Evolutionary conservation across 1,140 invertebrate genomes (phyloP).

Genomic region (Drosophila pectinifera): DNA sequence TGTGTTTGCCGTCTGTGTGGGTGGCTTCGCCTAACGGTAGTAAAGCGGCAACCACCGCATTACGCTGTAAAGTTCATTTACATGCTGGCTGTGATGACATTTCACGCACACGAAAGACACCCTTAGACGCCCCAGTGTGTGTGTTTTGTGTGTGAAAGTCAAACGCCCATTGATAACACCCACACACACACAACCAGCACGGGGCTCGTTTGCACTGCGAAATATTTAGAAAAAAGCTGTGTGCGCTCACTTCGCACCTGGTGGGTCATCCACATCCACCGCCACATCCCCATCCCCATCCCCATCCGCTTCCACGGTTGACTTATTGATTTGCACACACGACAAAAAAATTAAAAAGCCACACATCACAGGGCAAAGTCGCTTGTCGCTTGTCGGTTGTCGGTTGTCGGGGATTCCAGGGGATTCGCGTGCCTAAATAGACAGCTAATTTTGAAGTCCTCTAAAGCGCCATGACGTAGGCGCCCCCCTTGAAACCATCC

Average conservation of each 20-base stretch:
- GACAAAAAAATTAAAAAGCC: conserved; percentile 59
- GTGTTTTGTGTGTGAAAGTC: conserved; percentile 57
- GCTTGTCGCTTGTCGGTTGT: conserved; percentile 8
- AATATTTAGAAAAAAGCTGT: conserved; percentile 72
- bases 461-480: conserved; percentile 75
- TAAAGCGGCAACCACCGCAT: conserved; percentile 60
- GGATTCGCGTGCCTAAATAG: conserved; percentile 76
- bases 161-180: conserved; percentile 76
- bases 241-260: conserved; percentile 45
- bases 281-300: background rate
- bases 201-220: conserved; percentile 67
- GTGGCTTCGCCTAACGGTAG: conserved; percentile 30
- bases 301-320: conserved; percentile 44
- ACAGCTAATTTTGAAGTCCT: conserved; percentile 81
- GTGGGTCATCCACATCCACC: conserved; percentile 15
- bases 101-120: conserved; percentile 60
- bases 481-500: conserved; percentile 2
- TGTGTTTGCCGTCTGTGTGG: conserved; percentile 48
- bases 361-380: conserved; percentile 53
- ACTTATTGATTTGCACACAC: conserved; percentile 79
- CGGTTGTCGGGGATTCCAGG: conserved; percentile 21
- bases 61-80: conserved; percentile 83
- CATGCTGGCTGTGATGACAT: conserved; percentile 80
- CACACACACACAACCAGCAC: conserved; percentile 13
- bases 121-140: conserved; percentile 28